These are phyloP conservation scores for Campoplex capitator DNA, from an alignment of 2,888 invertebrate species.

Conservation along the genomic window DNA sequence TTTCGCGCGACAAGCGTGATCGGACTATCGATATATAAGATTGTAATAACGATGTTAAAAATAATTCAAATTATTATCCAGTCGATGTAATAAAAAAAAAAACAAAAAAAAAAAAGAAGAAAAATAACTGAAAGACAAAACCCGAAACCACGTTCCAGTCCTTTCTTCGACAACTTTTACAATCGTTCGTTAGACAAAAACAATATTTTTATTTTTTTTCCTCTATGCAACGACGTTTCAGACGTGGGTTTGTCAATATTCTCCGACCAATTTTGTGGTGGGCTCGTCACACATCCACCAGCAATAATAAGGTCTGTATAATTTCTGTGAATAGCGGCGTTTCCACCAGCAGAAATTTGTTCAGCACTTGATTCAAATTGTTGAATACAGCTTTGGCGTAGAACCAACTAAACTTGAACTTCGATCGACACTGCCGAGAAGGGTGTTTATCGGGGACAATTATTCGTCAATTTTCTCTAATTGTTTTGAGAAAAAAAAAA, in stretches of 20 bases:
- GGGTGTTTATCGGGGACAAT: background rate
- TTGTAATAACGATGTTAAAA: slow-evolving; percentile 68
- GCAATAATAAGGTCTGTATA: background rate
- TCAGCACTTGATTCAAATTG: too few species aligned
- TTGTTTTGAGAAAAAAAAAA: too few species aligned
- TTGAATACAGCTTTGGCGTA: too few species aligned
- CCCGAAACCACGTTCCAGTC: slow-evolving; percentile 43
- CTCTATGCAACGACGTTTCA: slow-evolving; percentile 24
- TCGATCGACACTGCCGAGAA: background rate
- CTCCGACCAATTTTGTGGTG: background rate
- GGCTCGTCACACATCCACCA: background rate
- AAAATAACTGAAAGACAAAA: background rate
- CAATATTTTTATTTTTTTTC: slow-evolving; percentile 25
- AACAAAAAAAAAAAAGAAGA: slow-evolving; percentile 8
- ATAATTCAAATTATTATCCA: slow-evolving; percentile 67
- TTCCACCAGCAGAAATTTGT: too few species aligned
- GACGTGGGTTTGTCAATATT: background rate
- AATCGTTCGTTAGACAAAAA: slow-evolving; percentile 41
- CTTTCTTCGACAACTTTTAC: slow-evolving; percentile 52
- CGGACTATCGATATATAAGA: slow-evolving; percentile 67
- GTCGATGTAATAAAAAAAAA: slow-evolving; percentile 68
- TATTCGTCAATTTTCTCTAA: too few species aligned
- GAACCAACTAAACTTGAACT: too few species aligned
- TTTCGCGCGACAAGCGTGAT: slow-evolving; percentile 43
- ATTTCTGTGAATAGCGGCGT: background rate